Base-by-base conservation (phyloP, 53 echinoderm and acorn worm genomes). In the Astropecten irregularis region DNA sequence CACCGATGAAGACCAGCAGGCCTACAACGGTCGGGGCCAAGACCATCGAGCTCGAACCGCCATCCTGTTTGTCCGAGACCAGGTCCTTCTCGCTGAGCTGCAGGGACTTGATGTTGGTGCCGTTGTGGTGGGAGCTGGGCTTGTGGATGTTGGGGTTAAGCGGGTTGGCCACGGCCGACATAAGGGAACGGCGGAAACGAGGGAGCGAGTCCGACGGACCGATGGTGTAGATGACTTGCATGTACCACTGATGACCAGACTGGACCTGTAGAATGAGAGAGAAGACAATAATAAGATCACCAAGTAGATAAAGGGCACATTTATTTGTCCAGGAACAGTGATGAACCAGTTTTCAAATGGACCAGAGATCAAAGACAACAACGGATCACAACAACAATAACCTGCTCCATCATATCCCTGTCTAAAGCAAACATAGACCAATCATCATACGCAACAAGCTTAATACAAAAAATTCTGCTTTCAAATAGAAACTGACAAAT, bases 221-320 rank as follows among this genome's bases (percentile, higher is more conserved):
- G 19, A 96, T 96, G 61, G 93, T 93, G 65, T 96, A 96, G 44
- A 96, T 88, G 16, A 96, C 96, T 37, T 96, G 96, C 91, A 96
- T 91, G 90, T 94, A 96, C 96, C 96, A 96, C 81, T 96, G 96
- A 33, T 96, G 96, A 53, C 96, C 96, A 37, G 96, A 96, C 65
- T 94, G 91, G 28, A 96, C 93, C 96, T 96, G 40, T n/a, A n/a
- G n/a, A n/a, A n/a, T n/a, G n/a, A 14, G 50, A 10, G 38, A 35
- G 9, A 55, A 32, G 28, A 72, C 28, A 34, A 34, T 18, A 35
- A 48, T 40, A 57, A 47, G 16, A 83, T 39, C n/a, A n/a, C n/a
- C n/a, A n/a, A n/a, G n/a, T n/a, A n/a, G n/a, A n/a, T n/a, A n/a
- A n/a, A n/a, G n/a, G n/a, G n/a, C n/a, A n/a, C n/a, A n/a, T n/a